phyloP scores from a whole-genome alignment of 2,888 invertebrate genomes.

The Actias luna region DNA sequence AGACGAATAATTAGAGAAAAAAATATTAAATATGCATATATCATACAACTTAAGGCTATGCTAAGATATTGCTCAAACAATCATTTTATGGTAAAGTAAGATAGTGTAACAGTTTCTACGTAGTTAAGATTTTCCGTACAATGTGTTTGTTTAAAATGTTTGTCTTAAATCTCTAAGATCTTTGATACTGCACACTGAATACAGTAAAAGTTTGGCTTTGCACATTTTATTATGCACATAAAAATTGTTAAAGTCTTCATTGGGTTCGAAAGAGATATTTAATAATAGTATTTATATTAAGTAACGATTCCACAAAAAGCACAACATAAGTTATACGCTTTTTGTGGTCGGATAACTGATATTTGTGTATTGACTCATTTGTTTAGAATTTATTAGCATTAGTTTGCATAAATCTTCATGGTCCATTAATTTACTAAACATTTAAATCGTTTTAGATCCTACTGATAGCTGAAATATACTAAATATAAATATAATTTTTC shows the following conservation, averaged over 20 bases:
- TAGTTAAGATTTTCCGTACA: constrained; percentile 27
- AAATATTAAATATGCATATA: background rate
- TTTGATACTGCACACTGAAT: constrained; percentile 24
- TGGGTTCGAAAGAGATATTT: background rate
- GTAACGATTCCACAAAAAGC: background rate
- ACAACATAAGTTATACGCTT: background rate
- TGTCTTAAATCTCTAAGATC: constrained; percentile 27
- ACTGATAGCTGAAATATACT: no score
- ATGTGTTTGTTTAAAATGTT: constrained; percentile 27
- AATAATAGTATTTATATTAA: background rate
- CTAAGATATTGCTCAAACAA: background rate
- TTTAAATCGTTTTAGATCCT: background rate
- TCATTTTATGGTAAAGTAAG: constrained; percentile 17
- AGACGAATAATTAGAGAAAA: background rate
- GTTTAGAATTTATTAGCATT: constrained; percentile 7
- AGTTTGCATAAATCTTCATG: background rate
- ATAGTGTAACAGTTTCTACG: constrained; percentile 18
- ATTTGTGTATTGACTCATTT: no score
- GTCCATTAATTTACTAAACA: background rate
- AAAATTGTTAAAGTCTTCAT: constrained; percentile 22
- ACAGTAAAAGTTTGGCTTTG: constrained; percentile 28
- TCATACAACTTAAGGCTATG: background rate
- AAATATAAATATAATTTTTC: no score
- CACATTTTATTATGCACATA: constrained; percentile 25
- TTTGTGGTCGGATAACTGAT: background rate